Base-by-base conservation (phyloP, 2,113 vertebrate species). In the Parus major region DNA sequence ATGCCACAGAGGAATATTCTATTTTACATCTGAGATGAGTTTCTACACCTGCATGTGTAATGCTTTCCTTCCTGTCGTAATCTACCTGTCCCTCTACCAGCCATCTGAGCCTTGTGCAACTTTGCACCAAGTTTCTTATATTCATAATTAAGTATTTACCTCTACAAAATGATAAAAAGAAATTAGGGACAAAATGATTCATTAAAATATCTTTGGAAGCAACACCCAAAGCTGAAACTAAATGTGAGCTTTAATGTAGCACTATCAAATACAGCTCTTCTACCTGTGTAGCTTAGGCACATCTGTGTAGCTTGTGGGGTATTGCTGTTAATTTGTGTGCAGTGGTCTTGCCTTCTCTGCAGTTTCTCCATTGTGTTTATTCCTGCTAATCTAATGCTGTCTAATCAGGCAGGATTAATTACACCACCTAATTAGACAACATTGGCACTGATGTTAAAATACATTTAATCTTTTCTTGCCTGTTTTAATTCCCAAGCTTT, bases 401-500 rank as follows among this genome's bases (percentile, higher is more conserved):
- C 36, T 90, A 97, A 91, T 96, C 78, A 92, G 86, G 88, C 77
- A 88, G 78, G 89, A 94, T 93, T 92, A 77, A 91, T 96, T 89
- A 65, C 25, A 33, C 76, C 80, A 73, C 92, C 94, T 96, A 82
- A 96, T 92, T 97, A 96, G 86, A 95, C 92, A 93, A 90, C 90
- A 95, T 95, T 93, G 86, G 31, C 69, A 90, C 42, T 95, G 84
- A 89, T 94, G 87, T 90, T 88, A 90, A 91, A 86, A 85, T 95
- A 93, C 50, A 17, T 93, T 87, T 87, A 92, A 92, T 63, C 59
- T 96, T 96, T 95, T 92, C 90, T 94, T 93, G 86, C 86, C 75
- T 96, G 87, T 92, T 95, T 94, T 84, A 84, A 90, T 91, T 88
- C 91, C 92, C 78, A 95, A 90, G 92, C 86, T 95, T 93, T 85